These are phyloP conservation scores for Choloepus hoffmanni DNA, from an alignment of 2,113 vertebrate genomes.

Conservation along the genomic window DNA sequence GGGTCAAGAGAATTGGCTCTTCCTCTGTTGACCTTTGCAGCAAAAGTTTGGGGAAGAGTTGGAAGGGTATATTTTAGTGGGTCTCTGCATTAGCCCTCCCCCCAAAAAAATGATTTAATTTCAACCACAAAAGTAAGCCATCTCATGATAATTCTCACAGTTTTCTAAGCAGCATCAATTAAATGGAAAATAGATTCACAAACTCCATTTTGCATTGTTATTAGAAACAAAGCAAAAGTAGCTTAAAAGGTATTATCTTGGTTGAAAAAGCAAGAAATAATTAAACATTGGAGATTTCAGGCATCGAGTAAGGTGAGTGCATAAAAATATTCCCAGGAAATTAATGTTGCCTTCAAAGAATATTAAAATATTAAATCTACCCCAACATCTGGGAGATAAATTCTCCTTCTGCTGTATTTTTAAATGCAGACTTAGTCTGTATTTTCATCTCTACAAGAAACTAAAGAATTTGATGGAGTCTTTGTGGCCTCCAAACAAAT, in stretches of 20 bases:
- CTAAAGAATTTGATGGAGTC: slow-evolving; percentile 37
- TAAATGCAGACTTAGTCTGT: slow-evolving; percentile 28
- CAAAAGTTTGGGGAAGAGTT: not conserved
- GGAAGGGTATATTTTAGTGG: not conserved
- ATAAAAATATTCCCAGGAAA: slow-evolving; percentile 51
- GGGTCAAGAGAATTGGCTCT: not conserved
- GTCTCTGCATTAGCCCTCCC: not conserved
- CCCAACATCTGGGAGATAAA: slow-evolving; percentile 38
- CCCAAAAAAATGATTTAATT: not conserved
- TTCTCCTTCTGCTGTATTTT: not conserved
- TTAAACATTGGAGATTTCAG: slow-evolving; percentile 66
- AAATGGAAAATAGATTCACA: slow-evolving; percentile 12
- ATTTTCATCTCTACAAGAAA: slow-evolving; percentile 5
- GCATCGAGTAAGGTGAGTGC: not conserved
- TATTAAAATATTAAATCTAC: slow-evolving; percentile 58
- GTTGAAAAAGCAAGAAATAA: slow-evolving; percentile 59
- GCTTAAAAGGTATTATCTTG: slow-evolving; percentile 56
- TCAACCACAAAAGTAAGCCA: not conserved
- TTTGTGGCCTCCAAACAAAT: not conserved
- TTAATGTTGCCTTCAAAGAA: slow-evolving; percentile 55
- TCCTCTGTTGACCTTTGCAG: not conserved
- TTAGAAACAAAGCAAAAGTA: slow-evolving; percentile 56
- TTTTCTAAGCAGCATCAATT: slow-evolving; percentile 8
- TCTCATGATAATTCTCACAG: not conserved
- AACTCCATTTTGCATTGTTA: slow-evolving; percentile 8